Evolutionary conservation across 2,888 invertebrate species (phyloP).

Genomic region (Hyposoter dolosus): DNA sequence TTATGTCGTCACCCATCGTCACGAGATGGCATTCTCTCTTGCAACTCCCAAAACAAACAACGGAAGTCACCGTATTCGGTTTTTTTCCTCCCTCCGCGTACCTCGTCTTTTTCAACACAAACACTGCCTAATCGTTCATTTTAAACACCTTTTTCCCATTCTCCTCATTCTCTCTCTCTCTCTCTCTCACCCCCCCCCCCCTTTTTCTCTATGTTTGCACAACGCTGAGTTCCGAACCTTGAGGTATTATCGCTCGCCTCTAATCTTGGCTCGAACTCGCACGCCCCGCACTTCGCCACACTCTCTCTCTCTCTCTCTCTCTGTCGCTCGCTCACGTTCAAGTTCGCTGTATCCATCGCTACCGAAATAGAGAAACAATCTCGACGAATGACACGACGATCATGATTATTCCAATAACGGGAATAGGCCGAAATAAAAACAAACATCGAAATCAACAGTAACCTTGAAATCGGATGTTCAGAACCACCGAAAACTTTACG

Average conservation of each 20-base stretch:
- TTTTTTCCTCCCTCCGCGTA: neutral
- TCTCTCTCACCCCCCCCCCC: constrained; percentile 5
- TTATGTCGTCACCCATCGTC: neutral
- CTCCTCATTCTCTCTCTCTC: constrained; percentile 35
- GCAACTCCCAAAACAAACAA: neutral
- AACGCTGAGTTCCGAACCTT: constrained; percentile 75
- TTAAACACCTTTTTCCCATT: constrained; percentile 72
- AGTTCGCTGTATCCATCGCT: constrained; percentile 13
- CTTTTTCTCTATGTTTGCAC: constrained; percentile 34
- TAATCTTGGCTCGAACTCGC: constrained; percentile 75
- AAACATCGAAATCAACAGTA: neutral
- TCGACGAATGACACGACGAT: constrained; percentile 14
- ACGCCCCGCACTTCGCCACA: constrained; percentile 7
- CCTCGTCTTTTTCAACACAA: neutral
- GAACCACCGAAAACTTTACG: neutral
- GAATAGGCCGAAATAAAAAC: neutral
- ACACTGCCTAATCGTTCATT: constrained; percentile 19
- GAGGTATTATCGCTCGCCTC: constrained; percentile 76
- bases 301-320: neutral
- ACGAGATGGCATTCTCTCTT: neutral
- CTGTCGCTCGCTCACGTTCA: neutral
- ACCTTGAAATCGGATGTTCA: neutral
- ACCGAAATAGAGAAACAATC: constrained; percentile 48
- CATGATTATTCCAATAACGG: neutral
- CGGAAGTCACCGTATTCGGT: neutral